phyloP scores from a whole-genome alignment of 2,888 invertebrate genomes.

The Folsomia candida region DNA sequence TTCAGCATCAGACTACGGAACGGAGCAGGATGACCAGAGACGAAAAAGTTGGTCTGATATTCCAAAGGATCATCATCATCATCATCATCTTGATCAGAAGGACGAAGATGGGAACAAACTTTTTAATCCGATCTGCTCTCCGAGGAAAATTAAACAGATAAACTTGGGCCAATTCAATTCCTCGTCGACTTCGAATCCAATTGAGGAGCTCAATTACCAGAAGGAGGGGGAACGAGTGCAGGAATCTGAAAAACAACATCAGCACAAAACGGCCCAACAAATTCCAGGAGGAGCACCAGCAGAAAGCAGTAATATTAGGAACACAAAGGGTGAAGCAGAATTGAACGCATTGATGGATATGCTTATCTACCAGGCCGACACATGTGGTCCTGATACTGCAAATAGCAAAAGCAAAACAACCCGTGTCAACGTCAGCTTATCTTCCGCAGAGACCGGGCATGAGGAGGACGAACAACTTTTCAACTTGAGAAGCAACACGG shows the following conservation, averaged over 20 bases:
- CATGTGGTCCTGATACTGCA: conserved; percentile 32
- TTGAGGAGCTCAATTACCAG: background rate
- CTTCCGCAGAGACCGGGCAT: background rate
- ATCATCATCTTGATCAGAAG: conserved; percentile 15
- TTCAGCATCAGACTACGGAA: conserved; percentile 8
- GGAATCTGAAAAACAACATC: too few species aligned
- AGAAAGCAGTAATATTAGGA: background rate
- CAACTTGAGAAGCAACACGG: background rate
- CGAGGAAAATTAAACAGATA: conserved; percentile 48
- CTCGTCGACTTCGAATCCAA: conserved; percentile 11
- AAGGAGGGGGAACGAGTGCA: background rate
- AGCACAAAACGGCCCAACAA: background rate
- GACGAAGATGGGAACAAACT: conserved; percentile 26
- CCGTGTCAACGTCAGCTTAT: background rate
- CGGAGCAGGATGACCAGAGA: conserved; percentile 27
- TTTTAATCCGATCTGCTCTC: conserved; percentile 49
- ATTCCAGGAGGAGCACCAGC: background rate
- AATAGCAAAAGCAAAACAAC: conserved; percentile 1
- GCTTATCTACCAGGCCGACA: conserved; percentile 67
- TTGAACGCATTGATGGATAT: conserved; percentile 71
- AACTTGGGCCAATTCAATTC: conserved; percentile 9
- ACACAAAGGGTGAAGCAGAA: conserved; percentile 55
- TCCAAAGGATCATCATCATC: conserved; percentile 39
- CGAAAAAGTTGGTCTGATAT: conserved; percentile 47
- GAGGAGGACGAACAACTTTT: background rate